Conservation (phyloP, 2,797 vertebrate genomes). For the Kryptopterus vitreolus region DNA sequence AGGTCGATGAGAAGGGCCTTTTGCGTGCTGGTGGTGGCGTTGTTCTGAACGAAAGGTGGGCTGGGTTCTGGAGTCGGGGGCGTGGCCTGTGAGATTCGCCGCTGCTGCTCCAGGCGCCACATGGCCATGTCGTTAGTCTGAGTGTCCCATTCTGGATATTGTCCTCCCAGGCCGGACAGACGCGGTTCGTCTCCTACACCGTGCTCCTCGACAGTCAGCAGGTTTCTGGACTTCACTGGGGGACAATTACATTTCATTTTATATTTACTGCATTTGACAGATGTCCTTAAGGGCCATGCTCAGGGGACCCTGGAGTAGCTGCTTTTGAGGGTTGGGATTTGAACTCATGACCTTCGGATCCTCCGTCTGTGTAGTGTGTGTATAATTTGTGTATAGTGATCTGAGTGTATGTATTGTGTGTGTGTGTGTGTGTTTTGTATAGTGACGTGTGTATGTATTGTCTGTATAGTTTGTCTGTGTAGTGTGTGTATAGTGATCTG, state of each 20-base stretch:
- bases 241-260: neutral
- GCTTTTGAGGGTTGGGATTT: too few relatives aligned
- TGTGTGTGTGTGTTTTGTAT: too few relatives aligned
- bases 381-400: too few relatives aligned
- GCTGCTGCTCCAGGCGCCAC: slow-evolving; percentile 73
- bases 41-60: slow-evolving; percentile 68
- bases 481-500: too few relatives aligned
- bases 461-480: too few relatives aligned
- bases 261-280: too few relatives aligned
- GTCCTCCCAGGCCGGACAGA: slow-evolving; percentile 77
- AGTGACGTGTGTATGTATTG: too few relatives aligned
- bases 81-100: slow-evolving; percentile 62
- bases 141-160: slow-evolving; percentile 77
- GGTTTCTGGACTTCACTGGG: slow-evolving; percentile 89
- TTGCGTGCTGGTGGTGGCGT: slow-evolving; percentile 77
- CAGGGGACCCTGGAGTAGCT: too few relatives aligned
- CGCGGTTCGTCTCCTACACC: slow-evolving; percentile 77
- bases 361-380: too few relatives aligned
- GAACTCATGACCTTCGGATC: too few relatives aligned
- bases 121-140: slow-evolving; percentile 75
- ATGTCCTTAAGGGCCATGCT: too few relatives aligned
- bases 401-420: too few relatives aligned
- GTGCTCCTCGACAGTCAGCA: slow-evolving; percentile 85
- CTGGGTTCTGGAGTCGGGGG: slow-evolving; percentile 70
- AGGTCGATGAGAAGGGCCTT: slow-evolving; percentile 83